Conservation (phyloP, 2,888 invertebrate species). For the Theretra japonica region DNA sequence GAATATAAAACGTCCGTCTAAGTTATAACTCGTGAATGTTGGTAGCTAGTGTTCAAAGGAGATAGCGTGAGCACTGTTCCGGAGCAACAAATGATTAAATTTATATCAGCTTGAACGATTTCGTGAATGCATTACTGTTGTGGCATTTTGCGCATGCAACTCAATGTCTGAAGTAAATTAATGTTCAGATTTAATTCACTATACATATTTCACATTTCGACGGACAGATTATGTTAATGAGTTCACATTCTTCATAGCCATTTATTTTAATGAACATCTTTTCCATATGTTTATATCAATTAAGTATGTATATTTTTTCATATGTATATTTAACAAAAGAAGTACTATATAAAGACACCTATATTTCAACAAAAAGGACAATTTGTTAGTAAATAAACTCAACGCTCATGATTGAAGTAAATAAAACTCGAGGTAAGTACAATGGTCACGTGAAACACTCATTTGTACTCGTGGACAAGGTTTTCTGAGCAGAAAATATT, state of each 20-base stretch:
- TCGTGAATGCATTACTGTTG: background rate
- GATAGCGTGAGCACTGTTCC: background rate
- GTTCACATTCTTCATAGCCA: no score
- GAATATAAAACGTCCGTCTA: constrained; percentile 15
- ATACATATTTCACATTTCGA: background rate
- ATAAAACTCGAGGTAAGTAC: no score
- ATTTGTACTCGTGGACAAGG: background rate
- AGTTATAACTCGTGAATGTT: background rate
- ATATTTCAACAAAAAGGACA: no score
- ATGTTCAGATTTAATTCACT: background rate
- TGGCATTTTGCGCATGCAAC: background rate
- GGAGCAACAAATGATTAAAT: background rate
- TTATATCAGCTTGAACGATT: background rate
- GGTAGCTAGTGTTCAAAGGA: constrained; percentile 8
- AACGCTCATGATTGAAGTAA: background rate
- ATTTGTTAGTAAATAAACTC: background rate
- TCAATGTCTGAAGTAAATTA: background rate
- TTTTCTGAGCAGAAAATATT: background rate
- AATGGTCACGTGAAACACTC: background rate
- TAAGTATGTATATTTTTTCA: no score
- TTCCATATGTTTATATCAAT: no score
- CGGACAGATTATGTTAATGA: background rate
- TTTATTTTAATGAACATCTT: no score
- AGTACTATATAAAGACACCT: no score
- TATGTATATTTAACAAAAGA: no score